Conservation (phyloP, 2,797 vertebrate species). For the Prunella strophiata region DNA sequence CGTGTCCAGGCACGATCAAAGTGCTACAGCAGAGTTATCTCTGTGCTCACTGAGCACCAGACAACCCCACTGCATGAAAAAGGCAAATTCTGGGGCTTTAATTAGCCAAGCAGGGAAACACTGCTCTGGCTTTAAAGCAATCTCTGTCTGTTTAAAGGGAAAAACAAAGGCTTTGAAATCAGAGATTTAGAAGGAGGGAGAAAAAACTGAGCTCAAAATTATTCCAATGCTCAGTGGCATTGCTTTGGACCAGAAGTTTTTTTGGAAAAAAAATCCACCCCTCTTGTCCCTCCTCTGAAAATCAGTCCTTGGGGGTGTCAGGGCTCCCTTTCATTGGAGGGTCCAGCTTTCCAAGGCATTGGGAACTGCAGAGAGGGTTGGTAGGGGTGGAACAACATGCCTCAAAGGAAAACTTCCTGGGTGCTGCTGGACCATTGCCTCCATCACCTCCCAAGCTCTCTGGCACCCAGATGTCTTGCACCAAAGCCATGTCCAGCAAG, state of each 20-base stretch:
- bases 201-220: not conserved
- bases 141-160: not conserved
- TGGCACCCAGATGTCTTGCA: not conserved
- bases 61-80: not conserved
- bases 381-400: not conserved
- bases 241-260: not conserved
- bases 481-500: not conserved
- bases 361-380: not conserved
- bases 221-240: not conserved
- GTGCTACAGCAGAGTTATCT: not conserved
- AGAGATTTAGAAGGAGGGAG: not conserved
- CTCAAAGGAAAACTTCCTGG: not conserved
- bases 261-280: not conserved
- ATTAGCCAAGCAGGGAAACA: not conserved
- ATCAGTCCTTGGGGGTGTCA: not conserved
- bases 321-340: not conserved
- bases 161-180: not conserved
- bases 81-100: not conserved
- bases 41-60: not conserved
- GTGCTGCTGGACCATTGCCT: not conserved
- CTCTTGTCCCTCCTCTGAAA: not conserved
- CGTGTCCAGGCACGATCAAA: not conserved
- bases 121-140: not conserved
- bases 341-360: not conserved
- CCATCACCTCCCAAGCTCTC: not conserved